Conservation (phyloP, 2,113 vertebrate species). For the Megaceryle maxima region DNA sequence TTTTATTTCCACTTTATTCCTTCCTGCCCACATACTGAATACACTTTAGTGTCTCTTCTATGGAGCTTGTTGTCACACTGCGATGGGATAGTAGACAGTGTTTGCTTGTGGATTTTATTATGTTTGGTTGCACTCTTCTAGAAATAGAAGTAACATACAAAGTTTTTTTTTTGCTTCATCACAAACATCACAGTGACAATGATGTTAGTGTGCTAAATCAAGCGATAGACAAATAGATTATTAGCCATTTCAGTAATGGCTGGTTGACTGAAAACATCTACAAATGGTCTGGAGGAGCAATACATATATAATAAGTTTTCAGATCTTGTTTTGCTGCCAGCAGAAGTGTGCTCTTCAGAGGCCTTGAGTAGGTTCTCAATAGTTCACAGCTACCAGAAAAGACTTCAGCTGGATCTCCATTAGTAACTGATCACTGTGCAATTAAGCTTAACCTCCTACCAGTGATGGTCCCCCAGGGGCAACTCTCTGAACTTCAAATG, state of each 20-base stretch:
- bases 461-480: conserved; percentile 8
- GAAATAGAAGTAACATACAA: neutral
- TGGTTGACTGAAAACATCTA: neutral
- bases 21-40: neutral
- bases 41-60: neutral
- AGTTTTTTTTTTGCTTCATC: neutral
- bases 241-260: neutral
- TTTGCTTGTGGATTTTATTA: neutral
- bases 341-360: neutral
- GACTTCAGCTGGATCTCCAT: neutral
- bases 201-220: neutral
- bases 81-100: neutral
- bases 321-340: neutral
- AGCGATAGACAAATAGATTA: neutral
- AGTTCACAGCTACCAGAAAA: neutral
- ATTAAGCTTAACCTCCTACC: conserved; percentile 66
- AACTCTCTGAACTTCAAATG: conserved; percentile 57
- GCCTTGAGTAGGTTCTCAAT: neutral
- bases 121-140: neutral
- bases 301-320: neutral
- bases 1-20: neutral
- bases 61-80: neutral
- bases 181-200: neutral
- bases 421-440: conserved; percentile 30
- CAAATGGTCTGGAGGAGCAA: neutral